Base-by-base conservation (phyloP, 2,888 invertebrate species). In the Eutolmus rufibarbis region DNA sequence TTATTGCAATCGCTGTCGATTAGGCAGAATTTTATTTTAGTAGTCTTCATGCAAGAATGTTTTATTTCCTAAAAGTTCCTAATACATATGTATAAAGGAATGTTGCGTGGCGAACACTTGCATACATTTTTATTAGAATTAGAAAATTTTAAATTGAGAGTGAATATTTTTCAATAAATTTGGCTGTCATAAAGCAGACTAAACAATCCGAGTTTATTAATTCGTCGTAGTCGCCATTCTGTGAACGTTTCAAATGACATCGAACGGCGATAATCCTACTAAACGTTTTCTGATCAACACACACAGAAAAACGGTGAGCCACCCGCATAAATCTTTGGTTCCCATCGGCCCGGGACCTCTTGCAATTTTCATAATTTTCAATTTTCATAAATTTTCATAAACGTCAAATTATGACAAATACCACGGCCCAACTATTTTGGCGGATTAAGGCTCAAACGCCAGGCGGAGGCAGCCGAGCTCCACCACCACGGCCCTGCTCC, bases 381-480 rank as follows among this genome's bases (percentile, higher is more conserved):
- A 88, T 86, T 88, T 88, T 82, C 86, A 88, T 88, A 88, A 88
- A 88, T 88, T 88, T 88, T 88, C 85, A 88, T 88, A 87, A 87
- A 56, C 77, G 88, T 87, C 88, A 87, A 84, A 88, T 88, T 88
- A 87, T 87, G 87, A 87, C 84, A 88, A 88, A 87, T 86, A 86
- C 56, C 66, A 40, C 86, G 37, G 77, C 87, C 81, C 82, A 86
- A 86, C 79, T 88, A 88, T 88, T 88, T 88, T 87, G 86, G 87
- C 85, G 66, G 84, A 88, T 85, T 77, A 88, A 76, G 77, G 77
- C 57, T 28, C 37, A 77, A 66, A 8, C 66, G 12, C 66, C 66
- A 9, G 84, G 74, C 74, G 43, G 43, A 37, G 74, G 74, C 66
- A 74, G 16, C 74, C 12, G 66, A 66, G 28, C 12, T 8, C 66